These are phyloP conservation scores for Matsumyia berberina DNA, from an alignment of 2,888 invertebrate genomes.

Conservation along the genomic window DNA sequence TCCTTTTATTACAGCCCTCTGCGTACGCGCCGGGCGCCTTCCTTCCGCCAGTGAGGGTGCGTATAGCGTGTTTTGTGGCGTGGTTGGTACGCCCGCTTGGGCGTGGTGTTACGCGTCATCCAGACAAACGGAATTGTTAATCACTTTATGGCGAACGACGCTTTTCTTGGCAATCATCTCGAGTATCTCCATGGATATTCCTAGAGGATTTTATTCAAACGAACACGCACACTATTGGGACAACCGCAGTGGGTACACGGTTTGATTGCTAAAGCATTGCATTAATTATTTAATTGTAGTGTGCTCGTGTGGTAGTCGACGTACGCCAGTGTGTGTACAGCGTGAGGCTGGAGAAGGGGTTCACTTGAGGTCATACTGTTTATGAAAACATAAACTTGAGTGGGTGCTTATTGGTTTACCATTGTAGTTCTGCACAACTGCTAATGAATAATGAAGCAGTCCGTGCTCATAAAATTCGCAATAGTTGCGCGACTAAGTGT, in stretches of 20 bases:
- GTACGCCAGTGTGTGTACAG: not conserved
- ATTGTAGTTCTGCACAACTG: constrained; percentile 67
- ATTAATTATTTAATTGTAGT: constrained; percentile 70
- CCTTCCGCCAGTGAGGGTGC: not conserved
- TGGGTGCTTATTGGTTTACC: constrained; percentile 74
- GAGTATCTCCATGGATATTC: constrained; percentile 52
- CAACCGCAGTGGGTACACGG: constrained; percentile 38
- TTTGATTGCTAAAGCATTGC: constrained; percentile 50
- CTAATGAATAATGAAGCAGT: constrained; percentile 69
- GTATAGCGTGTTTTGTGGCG: not conserved
- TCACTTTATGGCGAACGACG: constrained; percentile 58
- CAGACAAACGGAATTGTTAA: constrained; percentile 71
- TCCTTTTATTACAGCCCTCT: constrained; percentile 62
- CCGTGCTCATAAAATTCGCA: constrained; percentile 34
- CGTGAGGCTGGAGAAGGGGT: constrained; percentile 23
- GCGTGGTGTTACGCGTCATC: constrained; percentile 27
- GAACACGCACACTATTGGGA: constrained; percentile 40
- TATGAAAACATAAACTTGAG: constrained; percentile 71
- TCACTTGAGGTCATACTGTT: constrained; percentile 71
- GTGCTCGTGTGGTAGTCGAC: constrained; percentile 4
- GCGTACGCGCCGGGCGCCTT: constrained; percentile 18
- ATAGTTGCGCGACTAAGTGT: constrained; percentile 45
- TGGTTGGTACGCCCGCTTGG: constrained; percentile 4
- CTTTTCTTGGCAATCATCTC: constrained; percentile 61
- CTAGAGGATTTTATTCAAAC: constrained; percentile 56